These are phyloP conservation scores for Cuculus canorus DNA, from an alignment of 2,797 vertebrate species.

Conservation along the genomic window DNA sequence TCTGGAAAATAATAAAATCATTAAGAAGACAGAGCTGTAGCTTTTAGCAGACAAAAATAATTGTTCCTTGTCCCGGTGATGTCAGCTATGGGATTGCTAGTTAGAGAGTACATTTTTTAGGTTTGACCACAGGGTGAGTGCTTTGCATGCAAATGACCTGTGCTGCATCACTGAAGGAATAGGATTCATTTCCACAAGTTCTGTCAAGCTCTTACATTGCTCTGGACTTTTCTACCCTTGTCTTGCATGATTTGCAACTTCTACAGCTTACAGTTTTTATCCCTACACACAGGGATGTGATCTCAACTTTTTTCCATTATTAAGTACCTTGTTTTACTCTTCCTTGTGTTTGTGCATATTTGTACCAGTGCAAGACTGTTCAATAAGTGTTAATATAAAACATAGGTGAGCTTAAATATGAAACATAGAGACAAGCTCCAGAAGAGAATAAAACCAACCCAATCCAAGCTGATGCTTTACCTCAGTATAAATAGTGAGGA, in stretches of 20 bases:
- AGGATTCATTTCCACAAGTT: background rate
- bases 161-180: background rate
- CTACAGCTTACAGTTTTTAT: background rate
- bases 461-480: background rate
- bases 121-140: background rate
- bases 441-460: background rate
- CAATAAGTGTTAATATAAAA: background rate
- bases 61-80: background rate
- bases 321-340: background rate
- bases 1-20: background rate
- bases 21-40: background rate
- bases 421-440: background rate
- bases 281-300: background rate
- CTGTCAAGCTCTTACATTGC: background rate
- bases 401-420: background rate
- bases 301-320: background rate
- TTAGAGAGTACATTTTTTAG: background rate
- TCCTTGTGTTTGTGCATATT: slow-evolving; percentile 5
- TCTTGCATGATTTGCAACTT: background rate
- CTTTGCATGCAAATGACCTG: background rate
- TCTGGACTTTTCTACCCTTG: background rate
- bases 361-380: background rate
- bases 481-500: background rate
- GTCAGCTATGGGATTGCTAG: background rate
- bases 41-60: background rate